Base-by-base conservation (phyloP, 2,888 invertebrate species). In the Diaprepes abbreviatus region DNA sequence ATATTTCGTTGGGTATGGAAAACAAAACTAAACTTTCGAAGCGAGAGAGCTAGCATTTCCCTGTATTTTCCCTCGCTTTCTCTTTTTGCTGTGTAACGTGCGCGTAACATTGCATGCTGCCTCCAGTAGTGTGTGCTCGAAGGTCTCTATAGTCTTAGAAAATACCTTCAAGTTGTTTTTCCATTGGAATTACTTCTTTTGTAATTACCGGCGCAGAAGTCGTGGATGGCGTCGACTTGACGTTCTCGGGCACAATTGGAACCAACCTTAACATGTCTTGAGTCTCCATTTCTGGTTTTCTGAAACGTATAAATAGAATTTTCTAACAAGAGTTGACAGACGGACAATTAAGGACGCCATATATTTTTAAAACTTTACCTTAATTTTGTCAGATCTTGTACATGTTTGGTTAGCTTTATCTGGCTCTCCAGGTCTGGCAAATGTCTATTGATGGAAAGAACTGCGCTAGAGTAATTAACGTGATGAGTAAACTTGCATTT, bases 401-500 rank as follows among this genome's bases (percentile, higher is more conserved):
- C 93, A 79, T 91, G 93, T 78, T 90, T 91, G 40, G 89, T 89
- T 74, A 91, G 88, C 71, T 89, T 89, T 78, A 92, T 89, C 82
- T 91, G 90, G 82, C 90, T 90, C 80, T 91, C 91, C 78, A 91
- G 85, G 84, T 91, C 90, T 64, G 89, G 89, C 59, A 88, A 85
- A 73, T 83, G 88, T 74, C 90, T 86, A 81, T 90, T 90, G 24
- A 91, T 87, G 57, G 91, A 91, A 74, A 95, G 86, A 75, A 95
- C 92, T 52, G 93, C 95, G 83, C 94, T 95, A 73, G 93, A 94
- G 83, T 95, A 96, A 86, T 94, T 94, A 57, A 89, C 89, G 83
- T 96, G 96, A 70, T 90, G 89, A 1, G 95, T 95, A 82, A 96
- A 96, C 87, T 95, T 95, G 86, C 96, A 96, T 79, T 94, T 93